Percentiles rank a stretch among this genome's conserved stretches.
Evolutionary conservation across 2,113 vertebrate species (phyloP).

Genomic region (Hippocampus mohnikei): DNA sequence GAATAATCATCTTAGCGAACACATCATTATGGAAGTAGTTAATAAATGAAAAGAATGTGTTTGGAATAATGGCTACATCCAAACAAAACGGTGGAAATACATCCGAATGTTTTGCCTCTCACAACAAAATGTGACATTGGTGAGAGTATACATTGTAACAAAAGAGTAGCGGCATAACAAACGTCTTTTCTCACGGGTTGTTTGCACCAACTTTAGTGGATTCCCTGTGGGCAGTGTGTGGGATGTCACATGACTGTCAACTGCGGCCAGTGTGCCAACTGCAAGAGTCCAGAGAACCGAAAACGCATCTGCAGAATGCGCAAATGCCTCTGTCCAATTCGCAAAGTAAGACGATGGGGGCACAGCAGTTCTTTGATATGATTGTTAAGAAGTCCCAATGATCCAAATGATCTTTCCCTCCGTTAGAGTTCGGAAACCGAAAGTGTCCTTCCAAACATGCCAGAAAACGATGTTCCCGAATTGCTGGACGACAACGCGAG

Average conservation of each 20-base stretch:
- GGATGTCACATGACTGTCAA: constrained; percentile 78
- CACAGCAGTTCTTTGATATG: neutral
- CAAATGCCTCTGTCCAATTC: constrained; percentile 72
- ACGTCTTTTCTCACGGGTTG: neutral
- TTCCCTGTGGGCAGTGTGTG: constrained; percentile 80
- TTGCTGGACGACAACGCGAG: constrained; percentile 38
- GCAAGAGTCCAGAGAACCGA: constrained; percentile 63
- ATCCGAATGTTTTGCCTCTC: neutral
- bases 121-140: neutral
- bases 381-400: neutral
- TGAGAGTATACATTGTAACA: neutral
- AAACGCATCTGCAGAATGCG: constrained; percentile 70
- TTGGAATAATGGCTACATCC: too few relatives aligned
- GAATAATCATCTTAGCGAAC: too few relatives aligned
- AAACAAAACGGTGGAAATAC: too few relatives aligned
- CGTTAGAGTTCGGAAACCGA: constrained; percentile 33
- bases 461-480: constrained; percentile 38
- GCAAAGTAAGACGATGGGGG: constrained; percentile 50
- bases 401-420: neutral
- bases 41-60: neutral
- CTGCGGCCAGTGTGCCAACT: constrained; percentile 80
- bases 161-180: neutral
- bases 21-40: neutral
- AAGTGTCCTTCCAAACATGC: neutral
- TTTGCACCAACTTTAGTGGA: constrained; percentile 64